phyloP scores from a whole-genome alignment of 1,140 invertebrate genomes.

The Orussus abietinus region DNA sequence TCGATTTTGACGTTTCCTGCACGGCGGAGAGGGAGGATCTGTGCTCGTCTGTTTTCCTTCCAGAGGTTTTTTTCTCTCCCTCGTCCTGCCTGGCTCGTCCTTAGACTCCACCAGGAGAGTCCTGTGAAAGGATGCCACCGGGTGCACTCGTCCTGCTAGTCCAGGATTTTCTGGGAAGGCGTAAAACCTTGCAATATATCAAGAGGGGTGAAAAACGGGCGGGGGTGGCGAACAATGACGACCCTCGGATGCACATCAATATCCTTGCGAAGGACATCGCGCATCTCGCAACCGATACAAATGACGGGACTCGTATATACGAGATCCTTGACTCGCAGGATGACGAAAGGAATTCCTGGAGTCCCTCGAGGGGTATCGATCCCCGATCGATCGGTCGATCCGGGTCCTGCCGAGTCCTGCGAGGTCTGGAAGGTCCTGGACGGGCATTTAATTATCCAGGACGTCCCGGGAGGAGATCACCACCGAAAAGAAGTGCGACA shows the following conservation, averaged over 20 bases:
- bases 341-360: constrained; percentile 2
- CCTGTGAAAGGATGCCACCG: constrained; percentile 34
- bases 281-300: constrained; percentile 33
- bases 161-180: constrained; percentile 18
- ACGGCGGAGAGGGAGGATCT: too few species aligned
- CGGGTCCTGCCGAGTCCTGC: neutral
- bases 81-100: too few species aligned
- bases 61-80: too few species aligned
- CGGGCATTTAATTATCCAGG: too few species aligned
- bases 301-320: constrained; percentile 22
- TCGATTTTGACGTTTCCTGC: too few species aligned
- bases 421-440: constrained; percentile 1
- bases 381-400: neutral
- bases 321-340: neutral
- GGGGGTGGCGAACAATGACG: constrained; percentile 30
- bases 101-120: too few species aligned
- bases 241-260: constrained; percentile 30
- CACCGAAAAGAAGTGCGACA: too few species aligned
- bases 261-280: constrained; percentile 29
- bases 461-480: too few species aligned
- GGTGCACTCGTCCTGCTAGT: too few species aligned
- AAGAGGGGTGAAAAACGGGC: constrained; percentile 24
- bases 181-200: constrained; percentile 38
- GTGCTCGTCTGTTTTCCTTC: too few species aligned
- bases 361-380: constrained; percentile 8